Base-by-base conservation (phyloP, 2,797 vertebrate genomes). In the Brachyrhaphis roseni region DNA sequence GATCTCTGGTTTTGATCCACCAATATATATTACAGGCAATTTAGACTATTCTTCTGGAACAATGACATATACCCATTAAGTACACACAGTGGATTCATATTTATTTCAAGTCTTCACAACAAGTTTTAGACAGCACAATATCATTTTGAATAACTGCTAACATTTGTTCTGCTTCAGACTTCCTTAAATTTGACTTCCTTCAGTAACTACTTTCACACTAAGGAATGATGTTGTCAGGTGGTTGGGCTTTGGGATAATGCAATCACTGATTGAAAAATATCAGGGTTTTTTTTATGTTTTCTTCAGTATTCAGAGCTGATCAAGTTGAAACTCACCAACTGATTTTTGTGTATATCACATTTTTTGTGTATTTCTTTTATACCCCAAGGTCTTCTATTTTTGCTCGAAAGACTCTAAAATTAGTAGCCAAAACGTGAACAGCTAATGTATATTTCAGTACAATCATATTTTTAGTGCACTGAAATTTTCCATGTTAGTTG, bases 401-500 rank as follows among this genome's bases (percentile, higher is more conserved):
- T 28, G 6, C 28, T 74, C 73, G 11, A 51, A 72, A 74, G 31
- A 55, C 8, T 51, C 73, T 51, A 16, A 78, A 73, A 74, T 71
- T 18, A 6, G 6, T n/a, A 45, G 5, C 59, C 83, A 78, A 71
- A 84, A n/a, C 0, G 79, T 84, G 34, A 51, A n/a, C 59, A 59
- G 53, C 45, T 72, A 49, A 57, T 85, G 66, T 68, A 71, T 87
- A 83, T 77, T 62, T 81, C 72, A 76, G 66, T 83, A 62, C 87
- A 76, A 36, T 83, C 1, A 84, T 88, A 43, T 71, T 87, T 80
- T 88, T 81, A 74, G 89, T 84, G 47, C 34, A 51, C 26, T 81
- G 64, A 80, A 86, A 87, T 75, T 26, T 57, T 70, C 66, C 41
- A 46, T 82, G 85, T 88, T 85, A 23, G 46, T 28, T 70, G 70